A percentile compares a stretch with the other conserved stretches of the same genome.
These are phyloP conservation scores for Heliconius erato DNA, from an alignment of 2,888 invertebrate species.

Conservation along the genomic window DNA sequence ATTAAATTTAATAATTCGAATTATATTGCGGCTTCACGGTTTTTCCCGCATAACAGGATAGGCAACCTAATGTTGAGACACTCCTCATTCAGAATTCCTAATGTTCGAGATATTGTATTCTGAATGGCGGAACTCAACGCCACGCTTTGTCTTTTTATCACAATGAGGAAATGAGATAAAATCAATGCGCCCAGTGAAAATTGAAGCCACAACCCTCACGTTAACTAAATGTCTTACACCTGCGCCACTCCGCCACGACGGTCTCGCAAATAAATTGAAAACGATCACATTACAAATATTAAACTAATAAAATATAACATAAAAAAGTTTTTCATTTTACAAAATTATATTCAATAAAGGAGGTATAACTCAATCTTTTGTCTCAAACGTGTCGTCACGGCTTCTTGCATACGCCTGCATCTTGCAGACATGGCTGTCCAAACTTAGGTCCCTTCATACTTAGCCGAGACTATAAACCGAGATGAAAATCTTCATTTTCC, in stretches of 20 bases:
- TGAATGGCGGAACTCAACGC: neutral
- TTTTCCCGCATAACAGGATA: neutral
- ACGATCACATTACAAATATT: neutral
- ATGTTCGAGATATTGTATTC: no score
- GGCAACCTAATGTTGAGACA: neutral
- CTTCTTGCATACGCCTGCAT: conserved; percentile 62
- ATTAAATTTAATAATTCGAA: neutral
- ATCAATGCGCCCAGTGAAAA: neutral
- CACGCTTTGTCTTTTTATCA: neutral
- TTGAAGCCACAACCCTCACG: neutral
- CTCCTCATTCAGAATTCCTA: no score
- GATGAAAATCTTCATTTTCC: conserved; percentile 31
- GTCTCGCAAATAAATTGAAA: no score
- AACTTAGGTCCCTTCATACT: conserved; percentile 72
- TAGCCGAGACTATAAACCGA: conserved; percentile 57
- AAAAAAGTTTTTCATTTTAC: conserved; percentile 31
- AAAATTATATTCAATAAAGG: conserved; percentile 52
- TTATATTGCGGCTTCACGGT: neutral
- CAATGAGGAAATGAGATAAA: neutral
- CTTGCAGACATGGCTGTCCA: conserved; percentile 67
- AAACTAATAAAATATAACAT: neutral
- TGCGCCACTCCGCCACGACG: neutral
- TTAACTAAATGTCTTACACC: neutral
- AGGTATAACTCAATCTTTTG: conserved; percentile 62
- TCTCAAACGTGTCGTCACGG: conserved; percentile 67